These are phyloP conservation scores for Platanista minor DNA, from an alignment of 2,113 vertebrate species.

Conservation along the genomic window DNA sequence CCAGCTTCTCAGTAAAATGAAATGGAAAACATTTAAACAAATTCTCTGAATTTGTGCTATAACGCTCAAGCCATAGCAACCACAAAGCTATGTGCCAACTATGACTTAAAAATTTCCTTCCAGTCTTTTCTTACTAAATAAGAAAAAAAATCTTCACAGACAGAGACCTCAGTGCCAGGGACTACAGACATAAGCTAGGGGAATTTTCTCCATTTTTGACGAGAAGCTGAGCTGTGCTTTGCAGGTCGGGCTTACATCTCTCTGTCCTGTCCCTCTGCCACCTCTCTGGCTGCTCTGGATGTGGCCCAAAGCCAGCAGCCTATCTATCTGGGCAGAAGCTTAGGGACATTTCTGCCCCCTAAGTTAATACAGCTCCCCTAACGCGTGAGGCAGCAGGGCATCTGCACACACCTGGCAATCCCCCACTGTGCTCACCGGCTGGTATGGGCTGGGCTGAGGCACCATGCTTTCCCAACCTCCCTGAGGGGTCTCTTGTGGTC, in stretches of 20 bases:
- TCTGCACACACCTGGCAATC: no score
- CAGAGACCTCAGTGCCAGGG: background rate
- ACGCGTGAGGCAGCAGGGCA: background rate
- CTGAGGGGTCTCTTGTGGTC: background rate
- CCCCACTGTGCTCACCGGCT: rapidly evolving
- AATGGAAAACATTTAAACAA: background rate
- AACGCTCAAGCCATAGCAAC: rapidly evolving
- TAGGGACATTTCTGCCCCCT: background rate
- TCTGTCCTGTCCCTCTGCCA: rapidly evolving
- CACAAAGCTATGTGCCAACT: rapidly evolving
- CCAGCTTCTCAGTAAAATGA: background rate
- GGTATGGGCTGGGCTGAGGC: rapidly evolving
- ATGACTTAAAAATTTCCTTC: no score
- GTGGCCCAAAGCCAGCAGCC: background rate
- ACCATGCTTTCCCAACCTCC: background rate
- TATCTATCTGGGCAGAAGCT: rapidly evolving
- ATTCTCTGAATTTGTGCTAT: rapidly evolving
- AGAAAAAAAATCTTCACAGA: background rate
- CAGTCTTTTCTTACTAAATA: no score
- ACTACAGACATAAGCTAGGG: background rate
- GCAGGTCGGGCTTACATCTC: rapidly evolving
- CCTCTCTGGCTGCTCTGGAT: background rate
- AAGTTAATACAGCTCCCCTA: rapidly evolving
- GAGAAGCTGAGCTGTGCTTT: background rate
- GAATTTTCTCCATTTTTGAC: rapidly evolving